Evolutionary conservation across 2,797 vertebrate genomes (phyloP), one percentile per base, ranked within the genome.

Genomic region (Platalea minor): DNA sequence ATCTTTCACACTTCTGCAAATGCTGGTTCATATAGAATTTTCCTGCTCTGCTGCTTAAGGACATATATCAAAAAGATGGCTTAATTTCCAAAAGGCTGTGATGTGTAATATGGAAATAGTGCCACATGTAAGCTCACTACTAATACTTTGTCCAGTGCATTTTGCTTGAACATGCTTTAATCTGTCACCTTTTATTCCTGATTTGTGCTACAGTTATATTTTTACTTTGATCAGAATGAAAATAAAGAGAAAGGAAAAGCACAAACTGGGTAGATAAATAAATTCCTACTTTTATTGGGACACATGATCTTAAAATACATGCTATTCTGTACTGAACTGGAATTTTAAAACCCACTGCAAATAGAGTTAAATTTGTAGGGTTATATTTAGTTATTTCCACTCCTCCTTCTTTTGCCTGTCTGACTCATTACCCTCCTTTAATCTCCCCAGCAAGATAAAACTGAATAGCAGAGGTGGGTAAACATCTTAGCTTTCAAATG

Each of bases 1-100:
- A 60, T 73, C 64, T 76, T 91, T 77, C 76, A 92, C 24, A 43
- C 33, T 85, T 91, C 56, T 85, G 53, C 21, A 95, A 80, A 61
- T 7, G 5, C 50, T 81, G 67, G 57, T 86, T 92, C 88, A 67
- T 57, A 31, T 17, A 88, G 45, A 8, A 83, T 83, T 93, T 91
- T 83, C 41, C 46, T 92, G 53, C 76, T 92, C 50, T 72, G 35
- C 51, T 88, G 63, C 56, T 92, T 91, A 93, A 88, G 46, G 65
- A 88, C 35, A 53, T 56, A 21, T 84, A 88, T 85, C 48, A 88
- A 93, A 92, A 93, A 82, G 72, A 91, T 72, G 41, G 37, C 35
- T 93, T 87, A 69, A 95, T 94, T 91, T 95, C 51, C 64, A 87
- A 77, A 94, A 89, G 53, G 48, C 51, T 90, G 67, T 88, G 46